Evolutionary conservation across 2,113 vertebrate genomes (phyloP), one percentile per base, ranked within the genome.

Genomic region (Polypterus senegalus): DNA sequence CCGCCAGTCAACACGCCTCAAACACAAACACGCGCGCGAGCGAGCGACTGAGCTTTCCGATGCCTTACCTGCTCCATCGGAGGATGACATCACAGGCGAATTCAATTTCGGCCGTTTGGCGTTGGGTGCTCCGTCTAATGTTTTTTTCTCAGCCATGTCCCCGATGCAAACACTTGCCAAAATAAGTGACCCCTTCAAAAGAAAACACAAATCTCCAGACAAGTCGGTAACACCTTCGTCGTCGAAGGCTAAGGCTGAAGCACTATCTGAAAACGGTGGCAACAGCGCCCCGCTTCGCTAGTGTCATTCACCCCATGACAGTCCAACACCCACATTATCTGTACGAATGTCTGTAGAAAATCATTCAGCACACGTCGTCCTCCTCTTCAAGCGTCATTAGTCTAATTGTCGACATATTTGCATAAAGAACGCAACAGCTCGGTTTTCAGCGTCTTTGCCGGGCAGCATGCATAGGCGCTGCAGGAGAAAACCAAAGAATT

Each of bases 31-130:
- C 27, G 27, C 27, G 27, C 27, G 27, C 27, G 27, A 1, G 27
- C 1, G 27, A 27, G 27, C 1, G 27, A 27, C 27, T 27, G 27
- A 27, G 27, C 27, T 27, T 27, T 27, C 27, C 27, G 27, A 52
- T 10, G 51, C 59, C 91, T 89, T 85, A 95, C 91, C 91, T 93
- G 91, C 84, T 74, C 87, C 89, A 74, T 96, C 92, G 74, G 84
- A 91, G 77, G 88, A 85, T 11, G 89, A 88, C 72, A 93, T 88
- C 67, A 90, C 91, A 68, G 93, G 90, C 71, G 93, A 95, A 83
- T 88, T 92, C 58, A 96, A 88, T 82, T 96, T 95, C 77, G 91
- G 86, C 86, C 93, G 82, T 83, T 96, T 96, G 69, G 92, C 87
- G 79, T 86, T 88, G 73, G 91, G 86, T 79, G 92, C 91, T 86